Percentiles rank a stretch among this genome's conserved stretches.
Evolutionary conservation across 2,113 vertebrate genomes (phyloP).

Genomic region (Gnathonemus longibarbis): DNA sequence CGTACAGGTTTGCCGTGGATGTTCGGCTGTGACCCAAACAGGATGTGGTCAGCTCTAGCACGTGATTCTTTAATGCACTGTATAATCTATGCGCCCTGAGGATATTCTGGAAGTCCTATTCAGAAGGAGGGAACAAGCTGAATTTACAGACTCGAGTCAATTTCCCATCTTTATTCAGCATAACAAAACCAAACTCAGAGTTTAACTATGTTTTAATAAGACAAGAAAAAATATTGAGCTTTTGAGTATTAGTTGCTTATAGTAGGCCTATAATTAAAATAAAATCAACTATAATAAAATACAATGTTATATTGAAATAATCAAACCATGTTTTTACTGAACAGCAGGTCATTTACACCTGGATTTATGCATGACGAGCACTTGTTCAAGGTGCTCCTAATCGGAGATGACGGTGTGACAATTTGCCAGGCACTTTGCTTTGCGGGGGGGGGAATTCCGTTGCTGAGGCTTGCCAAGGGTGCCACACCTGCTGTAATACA

Average conservation of each 20-base stretch:
- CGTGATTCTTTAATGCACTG: not conserved
- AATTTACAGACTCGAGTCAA: not conserved
- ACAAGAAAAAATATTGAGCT: not conserved
- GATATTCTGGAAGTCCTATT: not conserved
- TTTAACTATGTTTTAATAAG: not conserved
- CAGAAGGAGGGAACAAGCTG: not conserved
- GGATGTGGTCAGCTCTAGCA: not conserved
- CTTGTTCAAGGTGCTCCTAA: constrained; percentile 62
- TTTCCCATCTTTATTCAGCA: not conserved
- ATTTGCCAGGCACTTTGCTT: not conserved
- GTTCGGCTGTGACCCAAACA: not conserved
- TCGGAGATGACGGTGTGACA: constrained; percentile 59
- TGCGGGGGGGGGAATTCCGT: too few relatives aligned
- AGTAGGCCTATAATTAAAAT: not conserved
- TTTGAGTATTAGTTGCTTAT: not conserved
- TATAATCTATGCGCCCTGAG: not conserved
- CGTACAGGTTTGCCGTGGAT: not conserved
- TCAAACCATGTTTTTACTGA: not conserved
- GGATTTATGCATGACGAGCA: constrained; percentile 55
- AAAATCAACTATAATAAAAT: not conserved
- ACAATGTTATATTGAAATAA: not conserved
- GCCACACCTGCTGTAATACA: not conserved
- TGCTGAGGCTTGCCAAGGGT: not conserved
- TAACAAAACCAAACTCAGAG: not conserved
- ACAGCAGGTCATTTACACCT: not conserved